Percentiles rank a stretch among this genome's conserved stretches.
phyloP scores from a whole-genome alignment of 1,140 invertebrate genomes.

The Octopus sinensis region DNA sequence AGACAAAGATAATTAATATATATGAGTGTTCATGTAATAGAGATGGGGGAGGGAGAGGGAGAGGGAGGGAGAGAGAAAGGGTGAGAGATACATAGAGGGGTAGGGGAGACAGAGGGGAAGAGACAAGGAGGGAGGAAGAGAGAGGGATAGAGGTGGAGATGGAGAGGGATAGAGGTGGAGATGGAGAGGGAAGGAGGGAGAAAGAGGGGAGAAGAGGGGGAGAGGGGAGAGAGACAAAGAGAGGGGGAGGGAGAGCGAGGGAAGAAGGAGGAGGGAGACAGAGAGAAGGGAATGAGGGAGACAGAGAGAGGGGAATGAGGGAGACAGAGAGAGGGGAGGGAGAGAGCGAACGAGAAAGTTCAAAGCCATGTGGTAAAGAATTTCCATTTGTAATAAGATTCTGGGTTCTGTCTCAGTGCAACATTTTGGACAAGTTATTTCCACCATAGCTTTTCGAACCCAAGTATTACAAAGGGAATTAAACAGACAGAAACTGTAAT shows the following conservation, averaged over 20 bases:
- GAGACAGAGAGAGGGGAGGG: neutral
- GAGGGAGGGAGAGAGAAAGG: neutral
- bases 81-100: neutral
- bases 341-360: neutral
- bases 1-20: no score
- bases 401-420: no score
- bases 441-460: no score
- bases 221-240: neutral
- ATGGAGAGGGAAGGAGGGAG: neutral
- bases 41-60: no score
- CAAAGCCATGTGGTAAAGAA: neutral
- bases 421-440: no score
- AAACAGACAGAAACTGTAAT: no score
- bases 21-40: no score
- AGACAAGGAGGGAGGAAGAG: neutral
- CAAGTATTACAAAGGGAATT: no score
- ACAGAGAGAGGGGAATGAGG: neutral
- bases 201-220: neutral
- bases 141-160: neutral
- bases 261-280: neutral
- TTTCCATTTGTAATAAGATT: no score
- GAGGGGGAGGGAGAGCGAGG: neutral
- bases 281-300: no score
- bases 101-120: neutral
- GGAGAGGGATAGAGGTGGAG: neutral